Conservation (phyloP, 1,140 invertebrate genomes). For the Drosophila paulistorum region DNA sequence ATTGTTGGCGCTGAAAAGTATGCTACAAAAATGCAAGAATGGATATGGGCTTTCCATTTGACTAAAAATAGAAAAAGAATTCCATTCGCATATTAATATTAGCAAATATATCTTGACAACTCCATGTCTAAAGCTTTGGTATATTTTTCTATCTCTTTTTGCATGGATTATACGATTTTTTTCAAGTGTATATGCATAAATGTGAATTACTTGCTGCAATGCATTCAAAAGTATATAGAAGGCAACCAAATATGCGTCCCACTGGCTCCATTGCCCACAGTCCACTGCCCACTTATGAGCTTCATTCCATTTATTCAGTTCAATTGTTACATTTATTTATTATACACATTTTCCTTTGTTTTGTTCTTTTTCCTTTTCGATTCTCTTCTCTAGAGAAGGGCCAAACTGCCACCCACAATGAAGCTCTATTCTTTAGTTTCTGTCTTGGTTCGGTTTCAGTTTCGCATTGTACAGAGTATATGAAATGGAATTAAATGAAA, state of each 20-base stretch:
- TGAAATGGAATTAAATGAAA: constrained; percentile 81
- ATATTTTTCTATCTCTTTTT: no score
- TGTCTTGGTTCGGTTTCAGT: constrained; percentile 42
- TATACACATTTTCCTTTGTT: constrained; percentile 48
- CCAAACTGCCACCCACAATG: constrained; percentile 45
- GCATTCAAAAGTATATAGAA: neutral
- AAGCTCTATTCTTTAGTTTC: constrained; percentile 57
- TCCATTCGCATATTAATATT: no score
- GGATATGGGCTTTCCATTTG: no score
- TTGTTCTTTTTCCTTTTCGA: constrained; percentile 35
- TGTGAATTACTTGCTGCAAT: neutral
- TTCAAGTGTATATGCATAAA: constrained; percentile 1
- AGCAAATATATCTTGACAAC: no score
- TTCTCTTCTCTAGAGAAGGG: no score
- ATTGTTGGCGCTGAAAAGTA: no score
- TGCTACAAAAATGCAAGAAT: no score
- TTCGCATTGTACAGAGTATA: constrained; percentile 68
- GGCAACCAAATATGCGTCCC: neutral
- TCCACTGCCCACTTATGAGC: constrained; percentile 32
- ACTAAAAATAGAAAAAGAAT: no score
- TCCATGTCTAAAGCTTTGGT: no score
- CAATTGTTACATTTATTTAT: constrained; percentile 77
- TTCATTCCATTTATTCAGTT: constrained; percentile 68
- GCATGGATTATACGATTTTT: neutral
- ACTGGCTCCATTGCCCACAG: constrained; percentile 5